phyloP scores from a whole-genome alignment of 2,888 invertebrate species.

The Aspidiotus rigidus region DNA sequence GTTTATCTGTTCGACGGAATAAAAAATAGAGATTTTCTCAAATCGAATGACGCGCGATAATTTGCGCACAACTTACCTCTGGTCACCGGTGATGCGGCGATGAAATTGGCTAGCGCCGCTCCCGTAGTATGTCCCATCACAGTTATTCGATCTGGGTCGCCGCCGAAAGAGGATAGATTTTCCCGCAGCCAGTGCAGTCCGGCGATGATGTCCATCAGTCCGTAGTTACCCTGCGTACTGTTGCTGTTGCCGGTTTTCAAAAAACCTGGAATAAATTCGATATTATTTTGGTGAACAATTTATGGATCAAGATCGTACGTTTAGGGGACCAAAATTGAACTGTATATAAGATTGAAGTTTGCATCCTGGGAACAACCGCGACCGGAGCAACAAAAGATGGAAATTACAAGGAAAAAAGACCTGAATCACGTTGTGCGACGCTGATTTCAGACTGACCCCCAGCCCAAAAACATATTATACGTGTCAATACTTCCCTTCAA shows the following conservation, averaged over 20 bases:
- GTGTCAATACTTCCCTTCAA: neutral
- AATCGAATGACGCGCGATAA: too few species aligned
- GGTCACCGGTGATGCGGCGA: slow-evolving; percentile 89
- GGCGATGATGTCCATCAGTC: slow-evolving; percentile 84
- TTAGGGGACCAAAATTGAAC: too few species aligned
- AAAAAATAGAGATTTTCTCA: too few species aligned
- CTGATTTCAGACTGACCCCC: too few species aligned
- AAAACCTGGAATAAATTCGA: slow-evolving; percentile 60
- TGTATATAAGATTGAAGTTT: too few species aligned
- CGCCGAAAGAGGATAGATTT: slow-evolving; percentile 89
- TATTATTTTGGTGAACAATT: too few species aligned
- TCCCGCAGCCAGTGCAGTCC: slow-evolving; percentile 94
- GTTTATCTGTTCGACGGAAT: too few species aligned
- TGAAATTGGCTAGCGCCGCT: slow-evolving; percentile 89
- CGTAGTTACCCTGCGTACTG: slow-evolving; percentile 84
- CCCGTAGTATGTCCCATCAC: slow-evolving; percentile 95
- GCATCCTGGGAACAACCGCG: too few species aligned
- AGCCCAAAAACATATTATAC: too few species aligned
- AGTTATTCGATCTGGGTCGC: slow-evolving; percentile 85
- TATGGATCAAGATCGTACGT: too few species aligned
- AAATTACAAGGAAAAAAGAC: neutral
- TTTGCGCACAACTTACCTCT: slow-evolving; percentile 59
- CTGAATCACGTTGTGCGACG: too few species aligned
- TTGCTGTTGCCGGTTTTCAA: slow-evolving; percentile 81
- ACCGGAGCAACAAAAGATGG: too few species aligned